Base-by-base conservation (phyloP, 2,113 vertebrate genomes). In the Centropristis striata region DNA sequence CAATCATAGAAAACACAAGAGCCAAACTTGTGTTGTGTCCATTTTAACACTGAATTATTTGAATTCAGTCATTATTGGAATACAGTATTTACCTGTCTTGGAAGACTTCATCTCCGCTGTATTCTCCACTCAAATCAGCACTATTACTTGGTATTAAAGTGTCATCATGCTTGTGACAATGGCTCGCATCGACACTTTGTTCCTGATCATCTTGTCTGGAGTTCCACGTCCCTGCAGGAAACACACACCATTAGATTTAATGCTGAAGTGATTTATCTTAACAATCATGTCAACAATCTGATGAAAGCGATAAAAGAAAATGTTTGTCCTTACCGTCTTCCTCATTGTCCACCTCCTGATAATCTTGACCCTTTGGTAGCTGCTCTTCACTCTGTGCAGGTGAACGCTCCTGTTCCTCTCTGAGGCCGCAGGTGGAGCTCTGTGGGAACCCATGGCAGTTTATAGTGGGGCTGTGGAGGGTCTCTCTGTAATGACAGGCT, bases 41-140 rank as follows among this genome's bases (percentile, higher is more conserved):
- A 18, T 54, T 53, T 55, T 16, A 51, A 60, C 2, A 25, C 18
- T 23, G 4, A 16, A 2, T 13, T n/a, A n/a, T n/a, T n/a, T n/a
- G n/a, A n/a, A n/a, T n/a, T n/a, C n/a, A n/a, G n/a, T n/a, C n/a
- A n/a, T 14, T 20, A 39, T 7, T 49, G 13, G 3, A 41, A 42
- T 10, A 51, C 1, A 39, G 53, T 7, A 49, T 32, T 46, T 57
- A 94, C 95, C 93, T 92, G 57, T 95, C 94, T 2, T 58, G 25
- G 11, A 47, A 41, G 44, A 51, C 20, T 28, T 83, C 66, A n/a
- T 37, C 63, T 54, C 50, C 68, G 36, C 6, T 37, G 16, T 39
- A 20, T 16, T 74, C 64, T 25, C 88, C 78, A 23, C 23, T 71
- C 16, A 57, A 27, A 18, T 36, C 46, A 4, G 1, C 28, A n/a